These are phyloP conservation scores for Keiferia lycopersicella DNA, from an alignment of 2,888 invertebrate genomes.

Conservation along the genomic window DNA sequence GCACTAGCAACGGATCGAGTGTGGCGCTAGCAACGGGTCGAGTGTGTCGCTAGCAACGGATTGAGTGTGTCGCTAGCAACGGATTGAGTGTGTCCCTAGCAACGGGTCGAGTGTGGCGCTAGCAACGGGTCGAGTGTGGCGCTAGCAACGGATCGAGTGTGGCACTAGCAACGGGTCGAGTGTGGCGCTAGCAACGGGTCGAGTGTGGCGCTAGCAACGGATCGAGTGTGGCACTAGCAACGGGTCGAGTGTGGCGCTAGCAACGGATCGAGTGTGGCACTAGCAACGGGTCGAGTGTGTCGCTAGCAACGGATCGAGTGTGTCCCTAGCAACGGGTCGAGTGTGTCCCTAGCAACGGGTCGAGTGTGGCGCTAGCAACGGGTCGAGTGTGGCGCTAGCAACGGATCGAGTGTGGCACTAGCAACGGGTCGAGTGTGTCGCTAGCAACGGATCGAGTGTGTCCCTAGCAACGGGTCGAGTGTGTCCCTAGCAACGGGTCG, in stretches of 20 bases:
- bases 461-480: no score
- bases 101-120: conserved; percentile 64
- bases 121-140: conserved; percentile 94
- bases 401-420: no score
- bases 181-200: no score
- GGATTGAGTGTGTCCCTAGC: no score
- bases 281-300: conserved; percentile 41
- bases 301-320: conserved; percentile 93
- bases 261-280: conserved; percentile 95
- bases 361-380: conserved; percentile 87
- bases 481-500: no score
- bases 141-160: conserved; percentile 53
- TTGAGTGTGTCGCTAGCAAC: no score
- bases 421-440: not conserved
- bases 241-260: conserved; percentile 66
- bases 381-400: conserved; percentile 48
- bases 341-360: conserved; percentile 87
- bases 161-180: no score
- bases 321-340: conserved; percentile 79
- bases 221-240: no score
- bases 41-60: no score
- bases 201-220: conserved; percentile 55
- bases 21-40: no score
- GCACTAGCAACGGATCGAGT: no score
- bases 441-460: no score